These are phyloP conservation scores for Pediacus dermestoides DNA, from an alignment of 2,888 invertebrate species.

Conservation along the genomic window DNA sequence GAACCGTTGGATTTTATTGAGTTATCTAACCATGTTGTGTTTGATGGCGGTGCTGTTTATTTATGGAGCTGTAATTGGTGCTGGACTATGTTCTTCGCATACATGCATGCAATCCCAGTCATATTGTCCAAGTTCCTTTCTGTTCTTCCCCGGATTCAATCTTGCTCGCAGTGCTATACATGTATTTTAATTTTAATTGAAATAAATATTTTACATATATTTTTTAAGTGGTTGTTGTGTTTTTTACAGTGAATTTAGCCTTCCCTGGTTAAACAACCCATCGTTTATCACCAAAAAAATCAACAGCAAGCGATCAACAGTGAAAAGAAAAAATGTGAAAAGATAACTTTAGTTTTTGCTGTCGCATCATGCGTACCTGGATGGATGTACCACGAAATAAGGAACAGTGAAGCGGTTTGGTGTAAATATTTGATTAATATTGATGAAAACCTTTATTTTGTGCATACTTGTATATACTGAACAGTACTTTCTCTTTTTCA, in stretches of 20 bases:
- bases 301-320: conserved; percentile 21
- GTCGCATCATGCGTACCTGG: conserved; percentile 20
- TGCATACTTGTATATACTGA: conserved; percentile 12
- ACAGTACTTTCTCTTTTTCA: no score
- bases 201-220: conserved; percentile 2
- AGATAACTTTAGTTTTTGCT: conserved; percentile 25
- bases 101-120: conserved; percentile 12
- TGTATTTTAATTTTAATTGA: conserved; percentile 5
- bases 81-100: conserved; percentile 28
- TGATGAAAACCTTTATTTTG: conserved; percentile 10
- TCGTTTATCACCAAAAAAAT: conserved; percentile 24
- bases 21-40: conserved; percentile 24
- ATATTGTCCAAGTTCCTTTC: conserved; percentile 22
- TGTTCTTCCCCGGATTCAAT: conserved; percentile 21
- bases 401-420: no score
- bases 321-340: conserved; percentile 27
- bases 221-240: conserved; percentile 8
- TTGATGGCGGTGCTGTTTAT: conserved; percentile 30
- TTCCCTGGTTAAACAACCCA: conserved; percentile 47
- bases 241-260: conserved; percentile 44
- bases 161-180: conserved; percentile 8
- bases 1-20: conserved; percentile 28
- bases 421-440: no score
- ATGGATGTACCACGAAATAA: conserved; percentile 10
- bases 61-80: conserved; percentile 32